Conservation (phyloP, 2,888 invertebrate genomes). For the Pseudococcus longispinus region DNA sequence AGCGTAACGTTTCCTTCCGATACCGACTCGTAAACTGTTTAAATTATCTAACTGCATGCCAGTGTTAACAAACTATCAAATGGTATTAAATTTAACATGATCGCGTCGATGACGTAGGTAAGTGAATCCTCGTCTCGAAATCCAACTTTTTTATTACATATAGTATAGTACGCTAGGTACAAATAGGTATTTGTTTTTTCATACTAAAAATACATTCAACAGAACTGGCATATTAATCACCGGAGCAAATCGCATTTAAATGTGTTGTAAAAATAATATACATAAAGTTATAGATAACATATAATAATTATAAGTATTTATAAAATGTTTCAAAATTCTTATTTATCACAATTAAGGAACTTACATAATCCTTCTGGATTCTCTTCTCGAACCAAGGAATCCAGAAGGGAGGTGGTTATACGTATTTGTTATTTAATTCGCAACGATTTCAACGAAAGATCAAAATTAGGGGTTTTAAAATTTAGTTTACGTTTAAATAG, state of each 20-base stretch:
- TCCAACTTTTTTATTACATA: not conserved
- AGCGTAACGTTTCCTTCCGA: constrained; percentile 38
- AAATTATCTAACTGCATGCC: not conserved
- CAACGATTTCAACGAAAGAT: not conserved
- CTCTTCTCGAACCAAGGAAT: not conserved
- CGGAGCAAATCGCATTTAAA: constrained; percentile 21
- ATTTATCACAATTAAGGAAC: constrained; percentile 34
- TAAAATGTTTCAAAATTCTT: not conserved
- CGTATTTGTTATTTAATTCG: not conserved
- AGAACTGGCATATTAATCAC: constrained; percentile 42
- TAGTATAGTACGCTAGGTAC: not conserved
- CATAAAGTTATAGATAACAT: not conserved
- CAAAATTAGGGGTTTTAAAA: not conserved
- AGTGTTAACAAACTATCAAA: not conserved
- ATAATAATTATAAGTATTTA: not conserved
- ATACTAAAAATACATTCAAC: constrained; percentile 11
- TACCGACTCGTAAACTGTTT: not conserved
- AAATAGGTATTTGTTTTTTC: not conserved
- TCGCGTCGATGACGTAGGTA: not conserved
- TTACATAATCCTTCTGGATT: not conserved
- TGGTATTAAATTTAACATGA: not conserved
- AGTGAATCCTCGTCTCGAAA: not conserved
- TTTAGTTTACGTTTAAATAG: not conserved
- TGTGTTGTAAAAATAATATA: not conserved
- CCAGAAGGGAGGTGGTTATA: not conserved